These are phyloP conservation scores for Darevskia nairensis DNA, from an alignment of 2,797 vertebrate genomes.

Conservation along the genomic window DNA sequence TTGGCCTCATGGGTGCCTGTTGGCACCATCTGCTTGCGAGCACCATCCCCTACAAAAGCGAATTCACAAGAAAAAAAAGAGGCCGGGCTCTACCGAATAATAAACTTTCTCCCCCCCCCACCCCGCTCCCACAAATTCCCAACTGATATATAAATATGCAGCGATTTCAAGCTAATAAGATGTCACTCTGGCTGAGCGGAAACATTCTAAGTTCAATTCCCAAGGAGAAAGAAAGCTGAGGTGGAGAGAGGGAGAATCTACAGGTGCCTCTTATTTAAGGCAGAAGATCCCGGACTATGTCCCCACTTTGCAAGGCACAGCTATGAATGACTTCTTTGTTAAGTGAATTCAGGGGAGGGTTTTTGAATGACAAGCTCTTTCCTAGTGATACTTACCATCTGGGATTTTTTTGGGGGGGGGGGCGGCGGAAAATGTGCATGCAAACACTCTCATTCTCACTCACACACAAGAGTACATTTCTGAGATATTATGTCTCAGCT, in stretches of 20 bases:
- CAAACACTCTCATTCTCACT: too few relatives aligned
- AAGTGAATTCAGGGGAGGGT: slow-evolving; percentile 49
- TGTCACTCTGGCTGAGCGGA: slow-evolving; percentile 43
- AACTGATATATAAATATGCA: background rate
- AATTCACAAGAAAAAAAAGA: slow-evolving; percentile 21
- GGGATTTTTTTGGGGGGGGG: slow-evolving; percentile 41
- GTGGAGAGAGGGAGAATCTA: slow-evolving; percentile 53
- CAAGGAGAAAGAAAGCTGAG: slow-evolving; percentile 39
- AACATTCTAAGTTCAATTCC: slow-evolving; percentile 41
- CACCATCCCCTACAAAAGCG: background rate
- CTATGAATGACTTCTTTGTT: slow-evolving; percentile 54
- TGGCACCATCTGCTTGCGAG: background rate
- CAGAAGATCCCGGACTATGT: background rate
- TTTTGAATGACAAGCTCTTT: slow-evolving; percentile 54
- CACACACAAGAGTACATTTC: slow-evolving; percentile 36
- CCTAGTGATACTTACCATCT: slow-evolving; percentile 51
- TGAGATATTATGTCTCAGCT: slow-evolving; percentile 43
- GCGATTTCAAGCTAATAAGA: slow-evolving; percentile 50
- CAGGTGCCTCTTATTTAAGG: slow-evolving; percentile 62
- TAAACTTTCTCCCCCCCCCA: background rate
- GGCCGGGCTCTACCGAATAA: slow-evolving; percentile 25
- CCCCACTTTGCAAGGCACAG: slow-evolving; percentile 57
- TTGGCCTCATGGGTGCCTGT: background rate
- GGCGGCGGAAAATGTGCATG: too few relatives aligned
- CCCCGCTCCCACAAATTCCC: background rate